These are phyloP conservation scores for Halcyon leucocephala DNA, from an alignment of 2,797 vertebrate species.

Conservation along the genomic window DNA sequence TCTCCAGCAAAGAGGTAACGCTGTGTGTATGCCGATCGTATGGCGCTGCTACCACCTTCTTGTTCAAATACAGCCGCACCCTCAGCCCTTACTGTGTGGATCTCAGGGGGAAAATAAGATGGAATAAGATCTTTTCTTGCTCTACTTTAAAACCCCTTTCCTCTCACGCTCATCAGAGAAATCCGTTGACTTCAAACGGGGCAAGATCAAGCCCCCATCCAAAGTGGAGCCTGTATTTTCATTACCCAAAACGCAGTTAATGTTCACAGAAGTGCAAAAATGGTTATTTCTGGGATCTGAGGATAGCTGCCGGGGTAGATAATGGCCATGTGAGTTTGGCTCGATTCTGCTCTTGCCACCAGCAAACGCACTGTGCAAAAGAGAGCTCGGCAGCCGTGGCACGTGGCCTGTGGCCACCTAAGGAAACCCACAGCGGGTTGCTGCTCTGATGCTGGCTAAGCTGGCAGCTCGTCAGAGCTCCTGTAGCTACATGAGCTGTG, in stretches of 20 bases:
- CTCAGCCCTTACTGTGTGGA: not conserved
- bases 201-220: not conserved
- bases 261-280: not conserved
- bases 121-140: not conserved
- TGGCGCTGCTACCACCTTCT: not conserved
- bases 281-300: not conserved
- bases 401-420: not conserved
- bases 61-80: not conserved
- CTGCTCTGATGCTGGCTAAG: not conserved
- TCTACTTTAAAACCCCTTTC: not conserved
- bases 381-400: rapidly evolving
- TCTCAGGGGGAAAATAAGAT: not conserved
- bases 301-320: not conserved
- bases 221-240: not conserved
- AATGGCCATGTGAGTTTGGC: not conserved
- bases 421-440: not conserved
- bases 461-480: not conserved
- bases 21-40: not conserved
- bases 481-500: not conserved
- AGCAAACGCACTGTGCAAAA: not conserved
- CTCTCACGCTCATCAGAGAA: not conserved
- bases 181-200: not conserved
- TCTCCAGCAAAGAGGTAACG: not conserved
- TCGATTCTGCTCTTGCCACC: not conserved
- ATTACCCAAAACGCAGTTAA: not conserved